These are phyloP conservation scores for Lanius ludovicianus DNA, from an alignment of 2,113 vertebrate genomes.

Conservation along the genomic window DNA sequence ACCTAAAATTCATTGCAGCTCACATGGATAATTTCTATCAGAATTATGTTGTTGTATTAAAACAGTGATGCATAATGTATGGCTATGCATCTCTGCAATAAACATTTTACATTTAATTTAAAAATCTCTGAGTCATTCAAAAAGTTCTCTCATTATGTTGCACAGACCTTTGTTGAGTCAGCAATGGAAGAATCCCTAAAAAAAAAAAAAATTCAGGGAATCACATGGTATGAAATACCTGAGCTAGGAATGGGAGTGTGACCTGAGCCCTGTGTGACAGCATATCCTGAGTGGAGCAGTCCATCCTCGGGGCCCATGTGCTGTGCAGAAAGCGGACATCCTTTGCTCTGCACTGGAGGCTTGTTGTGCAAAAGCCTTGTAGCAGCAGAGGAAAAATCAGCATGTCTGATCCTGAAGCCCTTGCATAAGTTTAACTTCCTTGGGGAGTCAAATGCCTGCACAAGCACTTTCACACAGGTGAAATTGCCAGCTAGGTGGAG, in stretches of 20 bases:
- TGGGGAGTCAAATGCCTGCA: not conserved
- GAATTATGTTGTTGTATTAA: slow-evolving; percentile 40
- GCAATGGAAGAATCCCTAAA: not conserved
- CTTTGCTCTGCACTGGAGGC: not conserved
- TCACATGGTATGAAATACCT: not conserved
- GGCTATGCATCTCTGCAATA: not conserved
- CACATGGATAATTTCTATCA: slow-evolving; percentile 55
- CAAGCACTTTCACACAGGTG: not conserved
- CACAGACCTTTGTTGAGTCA: slow-evolving; percentile 29
- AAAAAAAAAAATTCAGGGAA: not conserved
- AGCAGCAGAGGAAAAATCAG: not conserved
- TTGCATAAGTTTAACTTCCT: not conserved
- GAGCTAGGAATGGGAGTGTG: not conserved
- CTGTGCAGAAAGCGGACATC: not conserved
- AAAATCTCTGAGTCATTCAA: slow-evolving; percentile 63
- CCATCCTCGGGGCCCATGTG: rapidly evolving
- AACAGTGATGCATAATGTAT: slow-evolving; percentile 44
- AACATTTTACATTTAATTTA: slow-evolving; percentile 68
- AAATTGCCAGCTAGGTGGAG: not conserved
- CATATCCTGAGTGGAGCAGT: rapidly evolving
- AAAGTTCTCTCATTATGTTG: slow-evolving; percentile 48
- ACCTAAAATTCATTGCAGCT: slow-evolving; percentile 60
- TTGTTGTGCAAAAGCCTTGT: not conserved
- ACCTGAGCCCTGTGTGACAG: not conserved
- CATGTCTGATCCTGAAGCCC: not conserved